These are phyloP conservation scores for Nebria ingens DNA, from an alignment of 1,140 invertebrate species.

Conservation along the genomic window DNA sequence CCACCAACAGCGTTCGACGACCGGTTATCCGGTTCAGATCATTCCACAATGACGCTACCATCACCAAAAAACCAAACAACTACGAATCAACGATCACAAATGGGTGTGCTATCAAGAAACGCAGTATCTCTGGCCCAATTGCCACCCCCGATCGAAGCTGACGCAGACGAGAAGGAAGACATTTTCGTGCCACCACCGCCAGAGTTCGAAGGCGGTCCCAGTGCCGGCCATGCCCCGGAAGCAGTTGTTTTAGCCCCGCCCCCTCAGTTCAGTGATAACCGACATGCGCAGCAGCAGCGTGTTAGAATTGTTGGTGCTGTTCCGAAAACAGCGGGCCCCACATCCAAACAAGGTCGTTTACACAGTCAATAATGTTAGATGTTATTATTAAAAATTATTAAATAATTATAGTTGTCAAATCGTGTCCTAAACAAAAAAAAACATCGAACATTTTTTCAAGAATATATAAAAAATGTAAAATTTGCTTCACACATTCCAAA, in stretches of 20 bases:
- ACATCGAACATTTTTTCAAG: constrained; percentile 6
- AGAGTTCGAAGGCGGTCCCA: constrained; percentile 50
- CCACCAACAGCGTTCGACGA: constrained; percentile 32
- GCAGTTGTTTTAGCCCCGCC: constrained; percentile 51
- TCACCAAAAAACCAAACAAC: constrained; percentile 20
- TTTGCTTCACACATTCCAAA: constrained; percentile 3
- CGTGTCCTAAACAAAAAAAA: background rate
- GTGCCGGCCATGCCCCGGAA: constrained; percentile 35
- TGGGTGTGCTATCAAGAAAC: constrained; percentile 47
- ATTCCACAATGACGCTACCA: constrained; percentile 25
- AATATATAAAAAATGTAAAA: constrained; percentile 6
- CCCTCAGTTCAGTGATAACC: constrained; percentile 57
- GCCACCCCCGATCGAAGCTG: constrained; percentile 69
- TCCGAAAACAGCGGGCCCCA: constrained; percentile 47
- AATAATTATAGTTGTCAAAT: background rate
- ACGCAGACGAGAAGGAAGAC: constrained; percentile 54
- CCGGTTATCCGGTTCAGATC: constrained; percentile 31
- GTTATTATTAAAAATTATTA: background rate
- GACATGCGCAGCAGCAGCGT: constrained; percentile 36
- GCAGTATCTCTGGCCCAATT: constrained; percentile 68
- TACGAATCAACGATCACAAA: constrained; percentile 36
- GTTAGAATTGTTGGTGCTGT: constrained; percentile 70
- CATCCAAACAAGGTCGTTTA: constrained; percentile 35
- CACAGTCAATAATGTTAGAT: constrained; percentile 39
- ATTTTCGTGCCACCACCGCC: constrained; percentile 68